Base-by-base conservation (phyloP, 1,140 invertebrate genomes). In the Aradophagus sp. region DNA sequence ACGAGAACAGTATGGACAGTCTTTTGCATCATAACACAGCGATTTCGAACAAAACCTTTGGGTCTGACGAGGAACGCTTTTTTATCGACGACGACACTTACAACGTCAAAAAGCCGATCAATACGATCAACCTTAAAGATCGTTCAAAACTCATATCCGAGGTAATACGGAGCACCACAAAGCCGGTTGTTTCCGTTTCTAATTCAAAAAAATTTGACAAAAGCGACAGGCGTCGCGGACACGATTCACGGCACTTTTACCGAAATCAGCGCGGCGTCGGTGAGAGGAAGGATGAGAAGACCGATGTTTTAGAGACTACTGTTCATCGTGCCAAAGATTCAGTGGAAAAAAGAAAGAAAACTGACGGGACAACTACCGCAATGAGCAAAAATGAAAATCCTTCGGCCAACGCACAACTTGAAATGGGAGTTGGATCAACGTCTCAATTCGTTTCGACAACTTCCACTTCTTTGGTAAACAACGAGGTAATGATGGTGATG, bases 31-130 rank as follows among this genome's bases (percentile, higher is more conserved):
- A 74, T 0, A 82, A 85, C 29, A 82, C 82, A 1, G 77, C 61
- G 1, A 81, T 85, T 7, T 80, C 82, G 0, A 83, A 86, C 29
- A 78, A 86, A 19, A 78, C 67, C 2, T 82, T 84, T 29, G 83
- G 81, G 0, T 83, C 82, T 0, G 82, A 85, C 17, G 83, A 85
- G 13, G 84, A 86, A 16, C 74, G 83, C 8, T 82, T 85, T 52
- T 85, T 86, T 62, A 85, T 84, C 39, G 81, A 85, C 6, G 81
- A 83, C n/a, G 47, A 70, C 5, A 48, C 68, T 20, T 72, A 70
- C n/a, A 66, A 67, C 19, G 2, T 32, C 2, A 42, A 66, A n/a
- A 61, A 76, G 0, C 23, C 44, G 14, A 67, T 66, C 16, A 55
- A 55, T 12, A 61, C 47, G 0, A 10, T 69, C 4, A 38, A 61